phyloP scores from a whole-genome alignment of 2,888 invertebrate genomes.

The Pachycephus smyrnensis region DNA sequence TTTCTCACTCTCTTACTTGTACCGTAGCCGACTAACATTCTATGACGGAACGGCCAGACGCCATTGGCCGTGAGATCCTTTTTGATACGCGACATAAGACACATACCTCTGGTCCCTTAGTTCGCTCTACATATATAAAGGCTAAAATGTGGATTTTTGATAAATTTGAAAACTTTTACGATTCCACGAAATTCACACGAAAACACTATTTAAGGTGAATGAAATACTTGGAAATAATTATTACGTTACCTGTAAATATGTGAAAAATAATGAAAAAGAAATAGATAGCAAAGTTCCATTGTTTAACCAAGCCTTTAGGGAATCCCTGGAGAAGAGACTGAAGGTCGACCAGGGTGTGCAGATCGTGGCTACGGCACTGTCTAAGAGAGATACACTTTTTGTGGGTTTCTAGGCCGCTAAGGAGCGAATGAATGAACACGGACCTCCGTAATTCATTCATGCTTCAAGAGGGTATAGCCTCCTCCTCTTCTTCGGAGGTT shows the following conservation, averaged over 20 bases:
- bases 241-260: too few species aligned
- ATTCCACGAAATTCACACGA: not conserved
- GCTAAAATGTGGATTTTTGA: not conserved
- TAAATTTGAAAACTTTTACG: not conserved
- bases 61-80: not conserved
- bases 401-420: conserved; percentile 62
- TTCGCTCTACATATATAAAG: not conserved
- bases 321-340: not conserved
- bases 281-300: not conserved
- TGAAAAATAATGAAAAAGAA: not conserved
- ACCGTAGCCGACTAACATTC: not conserved
- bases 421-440: conserved; percentile 64
- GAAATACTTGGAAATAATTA: too few species aligned
- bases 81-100: not conserved
- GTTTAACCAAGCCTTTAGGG: not conserved
- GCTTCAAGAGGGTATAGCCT: conserved; percentile 56
- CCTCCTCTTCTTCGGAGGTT: conserved; percentile 26
- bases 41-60: not conserved
- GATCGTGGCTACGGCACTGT: conserved; percentile 36
- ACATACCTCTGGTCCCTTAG: too few species aligned
- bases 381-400: conserved; percentile 49
- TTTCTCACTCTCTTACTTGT: conserved; percentile 3
- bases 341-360: conserved; percentile 8
- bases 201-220: not conserved
- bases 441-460: conserved; percentile 65